These are phyloP conservation scores for Agrotis ipsilon DNA, from an alignment of 2,888 invertebrate genomes.

Conservation along the genomic window DNA sequence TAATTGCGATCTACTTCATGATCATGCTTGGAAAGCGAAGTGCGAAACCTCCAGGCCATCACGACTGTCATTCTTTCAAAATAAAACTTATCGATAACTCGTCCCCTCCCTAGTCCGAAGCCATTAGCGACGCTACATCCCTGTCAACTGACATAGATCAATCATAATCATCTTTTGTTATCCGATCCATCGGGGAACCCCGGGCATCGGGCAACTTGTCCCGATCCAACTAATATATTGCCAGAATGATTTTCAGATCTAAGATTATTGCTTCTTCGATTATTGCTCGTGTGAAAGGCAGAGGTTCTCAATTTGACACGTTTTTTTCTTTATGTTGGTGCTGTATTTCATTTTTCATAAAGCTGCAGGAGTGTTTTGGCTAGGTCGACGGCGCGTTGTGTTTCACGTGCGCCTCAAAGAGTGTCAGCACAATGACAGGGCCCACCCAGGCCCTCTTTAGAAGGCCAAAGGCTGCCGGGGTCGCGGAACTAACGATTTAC, in stretches of 20 bases:
- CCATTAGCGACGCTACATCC: constrained; percentile 69
- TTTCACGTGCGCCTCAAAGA: too few species aligned
- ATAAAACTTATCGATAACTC: constrained; percentile 47
- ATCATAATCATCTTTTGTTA: constrained; percentile 77
- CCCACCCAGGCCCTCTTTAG: too few species aligned
- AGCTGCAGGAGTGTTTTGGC: not conserved
- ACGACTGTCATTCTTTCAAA: not conserved
- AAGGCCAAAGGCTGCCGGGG: too few species aligned
- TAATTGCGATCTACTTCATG: too few species aligned
- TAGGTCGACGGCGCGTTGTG: too few species aligned
- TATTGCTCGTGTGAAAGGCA: constrained; percentile 22
- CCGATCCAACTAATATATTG: constrained; percentile 55
- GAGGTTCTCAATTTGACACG: constrained; percentile 9
- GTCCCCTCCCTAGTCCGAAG: constrained; percentile 52
- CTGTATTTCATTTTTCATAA: not conserved
- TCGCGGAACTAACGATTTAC: too few species aligned
- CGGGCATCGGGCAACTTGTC: constrained; percentile 56
- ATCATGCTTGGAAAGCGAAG: too few species aligned
- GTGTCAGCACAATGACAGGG: too few species aligned
- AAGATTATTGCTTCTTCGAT: constrained; percentile 31
- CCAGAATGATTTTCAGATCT: constrained; percentile 56
- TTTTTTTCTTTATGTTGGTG: not conserved
- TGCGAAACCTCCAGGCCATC: too few species aligned
- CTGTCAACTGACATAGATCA: constrained; percentile 73
- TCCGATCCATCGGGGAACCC: constrained; percentile 53